A percentile compares a stretch with the other conserved stretches of the same genome.
These are phyloP conservation scores for Actinostola sp. DNA, from an alignment of 92 coral and sea anemone species.

Conservation along the genomic window DNA sequence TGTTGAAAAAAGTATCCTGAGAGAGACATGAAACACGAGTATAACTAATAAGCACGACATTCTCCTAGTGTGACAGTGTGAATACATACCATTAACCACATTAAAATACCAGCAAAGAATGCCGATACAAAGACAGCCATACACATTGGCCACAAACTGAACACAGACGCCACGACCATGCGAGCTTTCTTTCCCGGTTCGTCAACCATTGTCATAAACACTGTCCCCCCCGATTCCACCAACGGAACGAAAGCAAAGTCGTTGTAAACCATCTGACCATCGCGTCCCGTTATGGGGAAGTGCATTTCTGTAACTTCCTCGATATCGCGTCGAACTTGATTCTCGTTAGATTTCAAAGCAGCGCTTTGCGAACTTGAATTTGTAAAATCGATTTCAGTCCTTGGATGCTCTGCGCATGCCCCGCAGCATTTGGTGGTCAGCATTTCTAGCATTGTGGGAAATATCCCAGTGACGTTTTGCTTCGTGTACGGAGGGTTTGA, in stretches of 20 bases:
- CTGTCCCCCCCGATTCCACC: constrained; percentile 86
- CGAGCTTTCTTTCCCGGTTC: constrained; percentile 63
- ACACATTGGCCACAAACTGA: constrained; percentile 79
- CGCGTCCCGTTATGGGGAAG: constrained; percentile 78
- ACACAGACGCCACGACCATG: constrained; percentile 70
- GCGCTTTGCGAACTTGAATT: constrained; percentile 14
- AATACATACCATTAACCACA: constrained; percentile 86
- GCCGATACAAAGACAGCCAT: constrained; percentile 75
- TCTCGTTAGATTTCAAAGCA: constrained; percentile 47
- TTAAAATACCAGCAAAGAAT: constrained; percentile 72
- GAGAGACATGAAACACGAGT: background rate
- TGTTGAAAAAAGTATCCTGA: constrained; percentile 79
- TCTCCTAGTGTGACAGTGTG: background rate
- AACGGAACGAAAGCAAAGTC: constrained; percentile 79
- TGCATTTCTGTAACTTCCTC: constrained; percentile 65
- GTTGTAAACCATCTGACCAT: constrained; percentile 56
- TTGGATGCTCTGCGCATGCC: constrained; percentile 59
- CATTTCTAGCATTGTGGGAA: constrained; percentile 67
- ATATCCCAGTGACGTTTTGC: constrained; percentile 68
- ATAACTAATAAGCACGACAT: background rate
- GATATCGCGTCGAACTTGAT: constrained; percentile 49
- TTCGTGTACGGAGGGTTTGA: constrained; percentile 75
- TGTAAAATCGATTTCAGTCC: constrained; percentile 50
- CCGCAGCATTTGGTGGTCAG: constrained; percentile 73
- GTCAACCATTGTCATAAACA: constrained; percentile 66